A percentile compares a stretch with the other conserved stretches of the same genome.
Evolutionary conservation across 2,113 vertebrate genomes (phyloP).

Genomic region (Sinocyclocheilus anshuiensis): DNA sequence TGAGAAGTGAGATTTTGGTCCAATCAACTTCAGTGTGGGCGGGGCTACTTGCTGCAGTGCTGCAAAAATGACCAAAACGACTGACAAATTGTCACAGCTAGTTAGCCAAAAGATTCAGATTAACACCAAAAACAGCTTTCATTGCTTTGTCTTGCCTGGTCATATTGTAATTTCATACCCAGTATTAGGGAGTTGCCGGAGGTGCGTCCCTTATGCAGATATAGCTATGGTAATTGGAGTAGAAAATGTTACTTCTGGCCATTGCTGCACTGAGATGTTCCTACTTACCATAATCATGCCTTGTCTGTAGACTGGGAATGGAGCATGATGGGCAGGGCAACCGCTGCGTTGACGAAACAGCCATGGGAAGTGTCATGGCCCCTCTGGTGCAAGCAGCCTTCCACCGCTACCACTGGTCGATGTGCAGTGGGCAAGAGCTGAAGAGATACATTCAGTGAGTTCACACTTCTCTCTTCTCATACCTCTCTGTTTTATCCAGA

Average conservation of each 20-base stretch:
- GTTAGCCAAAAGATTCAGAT: not conserved
- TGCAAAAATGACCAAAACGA: not conserved
- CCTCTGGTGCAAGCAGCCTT: conserved; percentile 97
- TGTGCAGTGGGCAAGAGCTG: conserved; percentile 96
- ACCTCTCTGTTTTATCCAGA: not conserved
- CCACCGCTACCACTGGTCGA: conserved; percentile 98
- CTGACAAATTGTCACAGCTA: not conserved
- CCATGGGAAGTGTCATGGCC: conserved; percentile 98
- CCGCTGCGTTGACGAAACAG: conserved; percentile 92
- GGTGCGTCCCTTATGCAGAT: too few relatives aligned
- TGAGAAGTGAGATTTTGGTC: too few relatives aligned
- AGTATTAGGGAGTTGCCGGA: too few relatives aligned
- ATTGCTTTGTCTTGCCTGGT: not conserved
- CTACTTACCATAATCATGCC: conserved; percentile 1
- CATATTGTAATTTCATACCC: not conserved
- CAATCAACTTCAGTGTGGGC: not conserved
- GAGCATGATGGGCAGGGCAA: conserved; percentile 98
- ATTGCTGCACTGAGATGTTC: not conserved
- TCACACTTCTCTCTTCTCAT: not conserved
- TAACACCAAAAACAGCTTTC: not conserved
- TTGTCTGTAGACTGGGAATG: conserved; percentile 86
- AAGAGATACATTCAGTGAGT: conserved; percentile 96
- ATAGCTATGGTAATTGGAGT: not conserved
- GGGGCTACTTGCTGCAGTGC: not conserved
- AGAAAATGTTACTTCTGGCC: not conserved